Evolutionary conservation across 1,140 invertebrate species (phyloP).

Genomic region (Drosophila tsacasi): DNA sequence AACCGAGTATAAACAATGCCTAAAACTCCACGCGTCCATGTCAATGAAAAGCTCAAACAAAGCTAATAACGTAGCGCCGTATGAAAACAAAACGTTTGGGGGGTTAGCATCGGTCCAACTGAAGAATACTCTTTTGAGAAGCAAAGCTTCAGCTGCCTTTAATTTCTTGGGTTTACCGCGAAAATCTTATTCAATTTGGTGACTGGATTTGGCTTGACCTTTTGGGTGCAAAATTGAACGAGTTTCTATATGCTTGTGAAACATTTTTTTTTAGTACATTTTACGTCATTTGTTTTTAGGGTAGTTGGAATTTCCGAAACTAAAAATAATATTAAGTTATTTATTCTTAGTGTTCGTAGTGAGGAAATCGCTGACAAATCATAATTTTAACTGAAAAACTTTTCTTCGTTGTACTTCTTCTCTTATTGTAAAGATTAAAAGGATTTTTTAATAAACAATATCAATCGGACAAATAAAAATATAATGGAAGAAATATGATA

Average conservation of each 20-base stretch:
- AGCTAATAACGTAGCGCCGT: conserved; percentile 43
- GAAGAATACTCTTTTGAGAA: conserved; percentile 17
- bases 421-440: no score
- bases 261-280: background rate
- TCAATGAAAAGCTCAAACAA: conserved; percentile 56
- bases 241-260: background rate
- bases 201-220: background rate
- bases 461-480: no score
- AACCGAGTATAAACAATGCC: conserved; percentile 49
- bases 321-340: background rate
- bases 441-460: background rate
- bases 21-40: conserved; percentile 38
- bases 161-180: background rate
- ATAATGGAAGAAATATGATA: background rate
- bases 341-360: background rate
- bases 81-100: conserved; percentile 31
- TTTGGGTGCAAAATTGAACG: background rate
- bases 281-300: background rate
- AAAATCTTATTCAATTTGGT: background rate
- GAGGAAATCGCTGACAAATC: background rate
- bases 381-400: no score
- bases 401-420: background rate
- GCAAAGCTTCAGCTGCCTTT: conserved; percentile 9
- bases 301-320: background rate
- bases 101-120: background rate